phyloP scores from a whole-genome alignment of 2,888 invertebrate genomes.

The Amphipoea lucens region DNA sequence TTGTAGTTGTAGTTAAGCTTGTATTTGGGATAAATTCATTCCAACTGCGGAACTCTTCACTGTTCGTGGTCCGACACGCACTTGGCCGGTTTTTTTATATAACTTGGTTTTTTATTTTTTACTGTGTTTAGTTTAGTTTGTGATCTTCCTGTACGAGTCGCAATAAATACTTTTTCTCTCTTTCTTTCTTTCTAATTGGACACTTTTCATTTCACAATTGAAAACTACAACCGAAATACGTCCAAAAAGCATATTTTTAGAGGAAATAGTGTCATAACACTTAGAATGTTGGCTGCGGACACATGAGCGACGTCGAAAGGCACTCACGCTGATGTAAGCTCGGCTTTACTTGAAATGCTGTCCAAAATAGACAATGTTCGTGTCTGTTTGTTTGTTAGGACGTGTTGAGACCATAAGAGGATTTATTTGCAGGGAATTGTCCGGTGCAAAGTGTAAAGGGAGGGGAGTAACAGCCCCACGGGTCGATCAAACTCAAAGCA shows the following conservation, averaged over 20 bases:
- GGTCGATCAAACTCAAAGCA: not conserved
- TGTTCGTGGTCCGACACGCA: too few species aligned
- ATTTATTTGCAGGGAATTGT: not conserved
- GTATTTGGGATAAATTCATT: too few species aligned
- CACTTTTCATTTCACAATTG: not conserved
- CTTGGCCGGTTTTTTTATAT: too few species aligned
- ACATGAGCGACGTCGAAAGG: conserved; percentile 55
- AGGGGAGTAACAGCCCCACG: not conserved
- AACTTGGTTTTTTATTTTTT: too few species aligned
- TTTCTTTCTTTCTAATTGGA: too few species aligned
- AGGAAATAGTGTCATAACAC: conserved; percentile 23
- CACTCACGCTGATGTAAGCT: conserved; percentile 45
- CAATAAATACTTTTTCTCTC: too few species aligned
- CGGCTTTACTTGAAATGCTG: conserved; percentile 27
- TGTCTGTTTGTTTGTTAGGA: conserved; percentile 18
- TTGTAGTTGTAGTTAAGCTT: too few species aligned
- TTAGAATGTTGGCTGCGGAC: conserved; percentile 35
- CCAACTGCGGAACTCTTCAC: too few species aligned
- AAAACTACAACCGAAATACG: not conserved
- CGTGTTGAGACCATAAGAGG: not conserved
- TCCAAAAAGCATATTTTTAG: not conserved
- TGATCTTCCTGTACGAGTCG: too few species aligned
- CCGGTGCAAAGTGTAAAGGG: not conserved
- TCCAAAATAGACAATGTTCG: conserved; percentile 36
- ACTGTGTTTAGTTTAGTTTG: too few species aligned